Conservation (phyloP, 92 coral and sea anemone genomes). For the Palythoa grandis region DNA sequence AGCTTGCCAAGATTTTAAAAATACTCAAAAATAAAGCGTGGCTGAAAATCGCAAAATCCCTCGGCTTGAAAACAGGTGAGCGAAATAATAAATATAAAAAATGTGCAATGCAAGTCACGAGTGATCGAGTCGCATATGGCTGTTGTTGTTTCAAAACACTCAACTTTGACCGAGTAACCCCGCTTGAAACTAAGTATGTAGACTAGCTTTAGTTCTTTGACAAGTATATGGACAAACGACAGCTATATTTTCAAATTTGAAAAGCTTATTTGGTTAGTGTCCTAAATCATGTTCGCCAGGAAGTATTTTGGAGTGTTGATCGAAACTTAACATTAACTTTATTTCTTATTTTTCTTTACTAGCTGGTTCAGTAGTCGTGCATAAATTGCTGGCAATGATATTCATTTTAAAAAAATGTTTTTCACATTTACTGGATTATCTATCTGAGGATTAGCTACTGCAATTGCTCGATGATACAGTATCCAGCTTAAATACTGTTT, state of each 20-base stretch:
- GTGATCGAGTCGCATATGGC: neutral
- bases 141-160: neutral
- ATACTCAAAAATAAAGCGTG: slow-evolving; percentile 23
- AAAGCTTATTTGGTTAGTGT: too few relatives aligned
- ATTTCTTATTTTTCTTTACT: too few relatives aligned
- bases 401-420: too few relatives aligned
- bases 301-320: too few relatives aligned
- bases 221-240: neutral
- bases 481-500: too few relatives aligned
- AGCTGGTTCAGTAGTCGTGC: too few relatives aligned
- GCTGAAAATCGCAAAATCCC: slow-evolving; percentile 13
- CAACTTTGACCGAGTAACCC: neutral
- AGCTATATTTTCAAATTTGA: neutral
- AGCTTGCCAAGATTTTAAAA: slow-evolving; percentile 13
- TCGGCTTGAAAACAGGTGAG: slow-evolving; percentile 34
- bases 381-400: too few relatives aligned
- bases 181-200: neutral
- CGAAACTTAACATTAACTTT: too few relatives aligned
- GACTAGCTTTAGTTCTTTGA: neutral
- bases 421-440: too few relatives aligned
- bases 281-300: too few relatives aligned
- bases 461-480: too few relatives aligned
- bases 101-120: neutral
- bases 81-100: neutral
- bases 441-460: too few relatives aligned